Evolutionary conservation across 2,888 invertebrate species (phyloP), one percentile per base, ranked within the genome.

Genomic region (Sarcophaga subvicina): DNA sequence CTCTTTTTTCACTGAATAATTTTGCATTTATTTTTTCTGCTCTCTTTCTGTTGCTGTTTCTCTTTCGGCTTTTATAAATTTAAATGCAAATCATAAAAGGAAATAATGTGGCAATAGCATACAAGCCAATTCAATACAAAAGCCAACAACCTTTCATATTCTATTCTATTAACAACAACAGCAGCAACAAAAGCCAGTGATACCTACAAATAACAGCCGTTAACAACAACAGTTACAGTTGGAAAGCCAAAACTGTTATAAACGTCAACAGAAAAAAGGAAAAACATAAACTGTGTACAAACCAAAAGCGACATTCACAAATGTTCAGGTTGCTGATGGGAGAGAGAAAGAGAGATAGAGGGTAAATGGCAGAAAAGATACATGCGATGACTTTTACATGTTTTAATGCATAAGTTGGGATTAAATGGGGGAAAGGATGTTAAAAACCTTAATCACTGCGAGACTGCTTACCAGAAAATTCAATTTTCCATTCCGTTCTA

Each of bases 81-180:
- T 76, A 86, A 88, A 89, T 88, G 88, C 88, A 89, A 89, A 88
- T 88, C 89, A 88, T 86, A 89, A 87, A 86, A 89, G 82, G 83
- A 85, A 86, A 88, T 85, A 85, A 85, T 89, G 85, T 81, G 82
- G 83, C 86, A 86, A 87, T 70, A 47, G 80, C 78, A 88, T 85
- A 88, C 88, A 88, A 88, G 86, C 88, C 86, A 88, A 88, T 88
- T 81, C 86, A 66, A 78, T 70, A 85, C 85, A 85, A 81, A 84
- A 45, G 66, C 62, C 22, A 76, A 67, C 59, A 78, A 78, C 64
- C 67, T 45, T 14, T 47, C 14, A 80, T 54, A 59, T 54, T 71
- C 14, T 2, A 54, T 17, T 54, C 14, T 54, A 17, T 4, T 54
- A 54, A 12, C 12, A 54, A 76, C 49, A 64, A 71, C 14, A 71